A percentile compares a stretch with the other conserved stretches of the same genome.
Evolutionary conservation across 2,797 vertebrate species (phyloP).

Genomic region (Lithobates pipiens): DNA sequence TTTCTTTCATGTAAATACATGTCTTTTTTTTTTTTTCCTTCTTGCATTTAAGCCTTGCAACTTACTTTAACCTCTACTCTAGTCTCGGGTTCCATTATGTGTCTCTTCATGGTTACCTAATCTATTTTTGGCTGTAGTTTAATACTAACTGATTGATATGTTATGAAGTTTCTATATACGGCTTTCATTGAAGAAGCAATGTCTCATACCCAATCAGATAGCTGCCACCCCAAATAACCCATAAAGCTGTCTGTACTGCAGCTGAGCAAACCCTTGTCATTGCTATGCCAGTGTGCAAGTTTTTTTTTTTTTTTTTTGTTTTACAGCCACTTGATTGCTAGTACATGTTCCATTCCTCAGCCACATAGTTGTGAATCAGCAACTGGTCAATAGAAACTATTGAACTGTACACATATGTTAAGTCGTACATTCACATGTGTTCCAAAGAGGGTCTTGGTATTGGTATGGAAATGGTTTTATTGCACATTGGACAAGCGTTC

Average conservation of each 20-base stretch:
- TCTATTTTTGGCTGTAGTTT: constrained; percentile 15
- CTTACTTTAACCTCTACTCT: neutral
- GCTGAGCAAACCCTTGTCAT: neutral
- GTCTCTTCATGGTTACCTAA: neutral
- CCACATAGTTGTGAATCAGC: neutral
- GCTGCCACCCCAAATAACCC: constrained; percentile 5
- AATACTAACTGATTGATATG: constrained; percentile 13
- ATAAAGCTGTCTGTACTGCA: neutral
- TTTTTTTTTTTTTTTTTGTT: no score
- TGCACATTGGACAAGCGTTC: constrained; percentile 86
- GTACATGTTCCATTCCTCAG: neutral
- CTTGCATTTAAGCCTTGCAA: neutral
- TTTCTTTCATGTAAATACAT: neutral
- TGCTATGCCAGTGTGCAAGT: no score
- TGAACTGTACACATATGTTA: neutral
- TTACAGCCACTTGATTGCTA: neutral
- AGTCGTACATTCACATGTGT: constrained; percentile 8
- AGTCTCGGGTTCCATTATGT: neutral
- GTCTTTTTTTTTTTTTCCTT: neutral
- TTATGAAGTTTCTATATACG: constrained; percentile 1
- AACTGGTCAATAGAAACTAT: neutral
- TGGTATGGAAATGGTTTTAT: constrained; percentile 78
- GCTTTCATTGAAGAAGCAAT: neutral
- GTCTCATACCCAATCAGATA: neutral
- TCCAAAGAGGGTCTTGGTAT: constrained; percentile 30